These are phyloP conservation scores for Archips crataeganus DNA, from an alignment of 2,888 invertebrate species.

Conservation along the genomic window DNA sequence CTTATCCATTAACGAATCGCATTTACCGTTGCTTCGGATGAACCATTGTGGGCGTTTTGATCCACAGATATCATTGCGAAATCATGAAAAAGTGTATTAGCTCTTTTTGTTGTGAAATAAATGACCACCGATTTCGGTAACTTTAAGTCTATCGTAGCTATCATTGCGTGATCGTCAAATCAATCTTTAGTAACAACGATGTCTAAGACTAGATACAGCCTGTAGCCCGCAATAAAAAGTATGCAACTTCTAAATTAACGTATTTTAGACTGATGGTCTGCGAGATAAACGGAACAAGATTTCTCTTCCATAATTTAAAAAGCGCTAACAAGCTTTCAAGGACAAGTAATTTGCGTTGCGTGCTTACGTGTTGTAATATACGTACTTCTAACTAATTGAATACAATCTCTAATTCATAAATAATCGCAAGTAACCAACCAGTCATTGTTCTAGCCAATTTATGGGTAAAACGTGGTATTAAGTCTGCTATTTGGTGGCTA, in stretches of 20 bases:
- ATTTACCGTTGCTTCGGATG: conserved; percentile 62
- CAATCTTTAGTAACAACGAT: conserved; percentile 14
- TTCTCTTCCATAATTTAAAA: conserved; percentile 11
- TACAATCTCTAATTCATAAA: conserved; percentile 49
- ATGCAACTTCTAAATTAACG: background rate
- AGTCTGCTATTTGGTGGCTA: conserved; percentile 62
- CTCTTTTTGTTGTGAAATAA: conserved; percentile 56
- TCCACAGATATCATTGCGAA: conserved; percentile 62
- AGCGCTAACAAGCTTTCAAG: conserved; percentile 1
- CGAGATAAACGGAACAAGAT: background rate
- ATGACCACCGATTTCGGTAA: conserved; percentile 51
- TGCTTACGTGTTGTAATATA: conserved; percentile 1
- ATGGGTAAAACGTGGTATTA: conserved; percentile 59
- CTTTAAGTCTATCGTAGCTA: conserved; percentile 28
- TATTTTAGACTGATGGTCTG: background rate
- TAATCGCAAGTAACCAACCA: conserved; percentile 45
- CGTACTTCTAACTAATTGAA: background rate
- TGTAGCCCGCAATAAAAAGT: background rate
- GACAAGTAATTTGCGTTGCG: conserved; percentile 10
- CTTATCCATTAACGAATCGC: conserved; percentile 71
- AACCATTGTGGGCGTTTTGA: conserved; percentile 60
- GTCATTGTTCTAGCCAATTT: conserved; percentile 53
- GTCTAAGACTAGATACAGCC: conserved; percentile 8
- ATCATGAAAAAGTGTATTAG: conserved; percentile 60
- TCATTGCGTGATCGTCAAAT: conserved; percentile 8